Base-by-base conservation (phyloP, 92 coral and sea anemone genomes). In the Siderastrea siderea region DNA sequence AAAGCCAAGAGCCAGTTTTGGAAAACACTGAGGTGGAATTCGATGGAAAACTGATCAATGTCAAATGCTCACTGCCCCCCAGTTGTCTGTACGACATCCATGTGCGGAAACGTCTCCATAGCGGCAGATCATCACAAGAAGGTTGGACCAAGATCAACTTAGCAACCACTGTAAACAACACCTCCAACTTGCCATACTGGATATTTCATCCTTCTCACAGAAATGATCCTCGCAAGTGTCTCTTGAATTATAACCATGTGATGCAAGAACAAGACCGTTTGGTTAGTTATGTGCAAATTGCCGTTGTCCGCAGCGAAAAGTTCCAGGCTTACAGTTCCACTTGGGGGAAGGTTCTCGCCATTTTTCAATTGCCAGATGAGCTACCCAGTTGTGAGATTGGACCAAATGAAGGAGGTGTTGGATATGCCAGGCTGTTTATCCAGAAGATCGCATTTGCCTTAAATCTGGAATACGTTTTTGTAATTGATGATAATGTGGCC, bases 181-280 rank as follows among this genome's bases (percentile, higher is more conserved):
- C 38, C 5, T 50, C 71, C 74, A 59, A 17, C 5, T 70, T 57
- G 77, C 17, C 43, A 55, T 75, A 74, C 83, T 88, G 83, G 87
- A 88, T 88, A 64, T 88, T 88, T 26, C 91, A 88, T 74, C 88
- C 91, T 63, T 88, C 91, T 5, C 91, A 88, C 74, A 84, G 91
- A 73, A 88, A 88, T 53, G 86, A 81, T 45, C 91, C 91, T 7
- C 74, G 85, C n/a, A 82, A 82, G 71, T 88, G 91, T 66, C 59
- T 71, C 52, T 76, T 89, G 49, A 89, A 89, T 49, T 89, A 89
- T 68, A 64, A 70, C 55, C 92, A 89, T 17, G 92, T 83, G 16
- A 75, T 79, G 86, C 69, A 60, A 69, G 74, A 71, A 19, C 43
- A 53, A 2, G 63, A 71, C 51, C 16, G n/a, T 13, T 12, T 68